A percentile compares a stretch with the other conserved stretches of the same genome.
phyloP scores from a whole-genome alignment of 1,140 invertebrate genomes.

The Euura saliciscinereae region DNA sequence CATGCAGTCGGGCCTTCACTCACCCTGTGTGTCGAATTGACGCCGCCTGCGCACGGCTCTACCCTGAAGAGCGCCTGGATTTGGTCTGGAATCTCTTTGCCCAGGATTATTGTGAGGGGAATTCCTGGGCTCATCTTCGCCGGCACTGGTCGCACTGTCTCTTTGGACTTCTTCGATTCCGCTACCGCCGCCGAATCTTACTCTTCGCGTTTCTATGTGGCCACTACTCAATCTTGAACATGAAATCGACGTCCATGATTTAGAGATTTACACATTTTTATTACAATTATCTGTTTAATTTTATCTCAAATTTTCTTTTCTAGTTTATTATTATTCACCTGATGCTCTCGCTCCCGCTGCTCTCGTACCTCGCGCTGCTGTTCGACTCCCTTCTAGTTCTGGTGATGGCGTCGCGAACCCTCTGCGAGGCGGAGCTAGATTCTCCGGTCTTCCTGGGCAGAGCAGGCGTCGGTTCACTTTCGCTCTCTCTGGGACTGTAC shows the following conservation, averaged over 20 bases:
- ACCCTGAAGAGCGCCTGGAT: conserved; percentile 43
- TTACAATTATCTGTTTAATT: conserved; percentile 18
- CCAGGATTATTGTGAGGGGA: conserved; percentile 42
- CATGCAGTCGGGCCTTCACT: conserved; percentile 19
- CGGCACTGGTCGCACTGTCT: conserved; percentile 57
- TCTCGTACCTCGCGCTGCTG: conserved; percentile 55
- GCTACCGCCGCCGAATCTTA: conserved; percentile 46
- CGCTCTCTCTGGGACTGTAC: conserved; percentile 58
- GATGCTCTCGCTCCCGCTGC: conserved; percentile 55
- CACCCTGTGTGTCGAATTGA: conserved; percentile 58
- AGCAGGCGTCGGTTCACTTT: conserved; percentile 57
- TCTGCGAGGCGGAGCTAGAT: conserved; percentile 52
- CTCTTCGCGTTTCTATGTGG: conserved; percentile 47
- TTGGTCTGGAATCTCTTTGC: conserved; percentile 35
- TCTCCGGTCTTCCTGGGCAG: conserved; percentile 51
- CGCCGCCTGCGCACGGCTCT: conserved; percentile 52
- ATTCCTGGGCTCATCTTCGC: conserved; percentile 49
- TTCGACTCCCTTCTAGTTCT: conserved; percentile 56
- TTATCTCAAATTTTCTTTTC: no score
- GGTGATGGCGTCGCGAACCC: conserved; percentile 55
- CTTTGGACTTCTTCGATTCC: conserved; percentile 51
- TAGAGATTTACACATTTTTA: conserved; percentile 8
- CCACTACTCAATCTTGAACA: conserved; percentile 52
- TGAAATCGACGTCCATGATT: background rate
- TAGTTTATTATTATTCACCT: no score